Base-by-base conservation (phyloP, 1,140 invertebrate species). In the Panulirus ornatus region DNA sequence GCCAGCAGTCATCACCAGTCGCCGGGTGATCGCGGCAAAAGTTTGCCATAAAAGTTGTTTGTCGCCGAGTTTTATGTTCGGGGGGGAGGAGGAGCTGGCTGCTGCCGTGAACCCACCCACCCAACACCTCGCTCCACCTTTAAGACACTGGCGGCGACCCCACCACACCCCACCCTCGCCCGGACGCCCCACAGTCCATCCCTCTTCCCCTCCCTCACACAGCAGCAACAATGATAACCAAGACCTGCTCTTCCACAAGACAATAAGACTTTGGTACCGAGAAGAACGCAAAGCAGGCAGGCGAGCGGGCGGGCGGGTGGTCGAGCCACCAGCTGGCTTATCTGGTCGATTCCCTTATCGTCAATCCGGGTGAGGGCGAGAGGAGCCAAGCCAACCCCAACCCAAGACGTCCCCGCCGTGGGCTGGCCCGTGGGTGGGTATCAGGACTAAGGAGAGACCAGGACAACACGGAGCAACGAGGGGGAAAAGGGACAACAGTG, bases 1-100 rank as follows among this genome's bases (percentile, higher is more conserved):
- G 51, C 8, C 51, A 2, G 9, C 19, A 8, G 51, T 58, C 51
- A 58, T 27, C 51, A 58, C 8, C 19, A 58, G 19, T 2, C 73
- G 11, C 16, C 73, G 3, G 38, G 19, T 40, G 70, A 36, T 73
- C 63, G 63, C n/a, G 8, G 34, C 70, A 34, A 30, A 73, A 73
- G 70, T 73, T 22, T n/a, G 70, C 70, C 27, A 30, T 73, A 73
- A 73, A 73, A n/a, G 34, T 73, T 73, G 70, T 73, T 73, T 36
- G 70, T 73, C 70, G 70, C 27, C n/a, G n/a, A 8, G 63, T 70
- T 70, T 70, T 70, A 70, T 70, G 9, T 1, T 0, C 8, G 8
- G n/a, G n/a, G n/a, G n/a, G n/a, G n/a, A n/a, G n/a, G n/a, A n/a
- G n/a, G n/a, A n/a, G n/a, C 63, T 34, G 34, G n/a, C n/a, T 70